Base-by-base conservation (phyloP, 2,888 invertebrate genomes). In the Marronus borbonicus region DNA sequence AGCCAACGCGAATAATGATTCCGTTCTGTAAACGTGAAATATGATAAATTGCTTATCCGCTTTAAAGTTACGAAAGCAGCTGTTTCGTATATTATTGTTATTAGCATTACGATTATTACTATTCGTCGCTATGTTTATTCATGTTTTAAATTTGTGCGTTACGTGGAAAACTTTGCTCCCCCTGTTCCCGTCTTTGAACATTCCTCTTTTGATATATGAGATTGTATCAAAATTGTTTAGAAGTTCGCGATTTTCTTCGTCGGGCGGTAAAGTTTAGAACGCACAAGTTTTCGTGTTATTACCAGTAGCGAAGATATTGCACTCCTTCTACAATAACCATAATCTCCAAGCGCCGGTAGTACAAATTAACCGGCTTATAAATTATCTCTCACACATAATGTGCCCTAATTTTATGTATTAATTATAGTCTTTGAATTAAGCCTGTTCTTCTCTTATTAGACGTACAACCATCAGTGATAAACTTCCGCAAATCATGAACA, bases 191-290 rank as follows among this genome's bases (percentile, higher is more conserved):
- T n/a, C 58, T 2, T 36, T 8, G 31, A 58, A n/a, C 58, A 60
- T 58, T 58, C 36, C 39, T 28, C 72, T 72, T 72, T 72, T 72
- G 72, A 72, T 72, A 58, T 72, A 72, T 72, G 72, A 65, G 76
- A 76, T 76, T 76, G 55, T 76, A 76, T 66, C 76, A 76, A 76
- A 76, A 76, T 76, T 76, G 76, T 76, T 76, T 65, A 20, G 39
- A 76, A 76, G 76, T 76, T 76, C 49, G 65, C 66, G 62, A 76
- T 76, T 55, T 65, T 66, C 66, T 39, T 39, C 50, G 52, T 39
- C 31, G n/a, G 62, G 20, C 62, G 49, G 39, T 52, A 50, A 55
- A 76, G 65, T 72, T 72, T 31, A 10, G 31, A 39, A 10, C 14
- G 36, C 20, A 20, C 52, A 76, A 76, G 39, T 76, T 64, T 75